Conservation (phyloP, 1,140 invertebrate species). For the Conus ventricosus region DNA sequence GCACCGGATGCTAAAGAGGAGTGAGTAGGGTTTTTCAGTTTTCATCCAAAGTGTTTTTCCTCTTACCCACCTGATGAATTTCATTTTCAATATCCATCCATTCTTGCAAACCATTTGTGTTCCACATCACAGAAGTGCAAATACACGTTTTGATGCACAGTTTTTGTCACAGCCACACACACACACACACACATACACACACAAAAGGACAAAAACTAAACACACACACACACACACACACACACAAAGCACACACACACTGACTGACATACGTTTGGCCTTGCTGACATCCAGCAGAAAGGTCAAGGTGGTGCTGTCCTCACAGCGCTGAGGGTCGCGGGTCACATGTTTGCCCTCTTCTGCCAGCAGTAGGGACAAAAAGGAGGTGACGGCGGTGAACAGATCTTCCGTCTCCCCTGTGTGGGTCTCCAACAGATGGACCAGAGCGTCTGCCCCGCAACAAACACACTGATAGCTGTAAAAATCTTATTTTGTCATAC, state of each 20-base stretch:
- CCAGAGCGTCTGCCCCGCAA: constrained; percentile 48
- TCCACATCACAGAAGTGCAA: too few species aligned
- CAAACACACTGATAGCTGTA: too few species aligned
- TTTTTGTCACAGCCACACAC: not conserved
- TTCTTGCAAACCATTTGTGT: too few species aligned
- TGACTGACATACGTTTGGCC: constrained; percentile 35
- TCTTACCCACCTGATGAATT: too few species aligned
- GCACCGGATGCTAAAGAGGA: too few species aligned
- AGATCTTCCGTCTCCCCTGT: constrained; percentile 47
- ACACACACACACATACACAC: not conserved
- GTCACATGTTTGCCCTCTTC: constrained; percentile 61
- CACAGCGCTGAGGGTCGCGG: constrained; percentile 40
- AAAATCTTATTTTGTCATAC: too few species aligned
- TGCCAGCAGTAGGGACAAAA: constrained; percentile 59
- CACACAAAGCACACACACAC: not conserved
- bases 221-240: not conserved
- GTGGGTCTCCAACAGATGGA: constrained; percentile 50
- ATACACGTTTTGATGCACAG: too few species aligned
- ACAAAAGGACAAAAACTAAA: not conserved
- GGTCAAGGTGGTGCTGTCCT: constrained; percentile 31
- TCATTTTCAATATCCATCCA: too few species aligned
- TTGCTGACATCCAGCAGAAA: constrained; percentile 46
- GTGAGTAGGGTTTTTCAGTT: too few species aligned
- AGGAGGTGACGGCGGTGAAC: constrained; percentile 56
- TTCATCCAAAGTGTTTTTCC: too few species aligned